Evolutionary conservation across 2,888 invertebrate genomes (phyloP).

Genomic region (Neria commutata): DNA sequence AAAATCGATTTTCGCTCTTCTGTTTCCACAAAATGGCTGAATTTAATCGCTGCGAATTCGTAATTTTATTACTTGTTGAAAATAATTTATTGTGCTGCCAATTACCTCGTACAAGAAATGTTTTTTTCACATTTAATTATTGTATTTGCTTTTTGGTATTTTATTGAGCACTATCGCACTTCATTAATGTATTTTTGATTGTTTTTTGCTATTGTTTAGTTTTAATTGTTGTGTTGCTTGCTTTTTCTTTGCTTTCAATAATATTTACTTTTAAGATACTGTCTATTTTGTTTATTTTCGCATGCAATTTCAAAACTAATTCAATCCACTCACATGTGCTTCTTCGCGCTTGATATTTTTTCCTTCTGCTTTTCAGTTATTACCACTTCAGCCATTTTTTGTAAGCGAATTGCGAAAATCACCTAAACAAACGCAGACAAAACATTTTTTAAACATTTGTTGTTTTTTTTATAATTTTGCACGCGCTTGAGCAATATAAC

Average conservation of each 20-base stretch:
- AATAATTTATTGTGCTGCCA: constrained; percentile 45
- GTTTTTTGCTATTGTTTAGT: constrained; percentile 16
- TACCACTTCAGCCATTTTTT: too few relatives aligned
- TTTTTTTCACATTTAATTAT: not conserved
- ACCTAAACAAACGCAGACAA: constrained; percentile 43
- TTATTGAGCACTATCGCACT: not conserved
- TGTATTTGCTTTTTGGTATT: not conserved
- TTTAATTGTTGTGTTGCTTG: not conserved
- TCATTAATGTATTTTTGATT: constrained; percentile 13
- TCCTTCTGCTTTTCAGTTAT: too few relatives aligned
- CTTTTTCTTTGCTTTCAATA: not conserved
- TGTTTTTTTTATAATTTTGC: not conserved
- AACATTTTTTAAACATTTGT: constrained; percentile 40
- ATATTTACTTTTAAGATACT: not conserved
- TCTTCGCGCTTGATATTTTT: too few relatives aligned
- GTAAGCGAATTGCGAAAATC: too few relatives aligned
- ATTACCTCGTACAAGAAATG: constrained; percentile 15
- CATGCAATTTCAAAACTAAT: not conserved
- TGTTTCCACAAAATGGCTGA: constrained; percentile 8
- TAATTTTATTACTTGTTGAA: constrained; percentile 30
- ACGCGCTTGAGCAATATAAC: too few relatives aligned
- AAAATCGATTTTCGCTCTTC: too few relatives aligned
- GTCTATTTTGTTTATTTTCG: not conserved
- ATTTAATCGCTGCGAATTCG: constrained; percentile 30
- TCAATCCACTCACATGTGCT: too few relatives aligned